Percentiles rank a stretch among this genome's conserved stretches.
Evolutionary conservation across 1,140 invertebrate genomes (phyloP).

Genomic region (Amyelois transitella): DNA sequence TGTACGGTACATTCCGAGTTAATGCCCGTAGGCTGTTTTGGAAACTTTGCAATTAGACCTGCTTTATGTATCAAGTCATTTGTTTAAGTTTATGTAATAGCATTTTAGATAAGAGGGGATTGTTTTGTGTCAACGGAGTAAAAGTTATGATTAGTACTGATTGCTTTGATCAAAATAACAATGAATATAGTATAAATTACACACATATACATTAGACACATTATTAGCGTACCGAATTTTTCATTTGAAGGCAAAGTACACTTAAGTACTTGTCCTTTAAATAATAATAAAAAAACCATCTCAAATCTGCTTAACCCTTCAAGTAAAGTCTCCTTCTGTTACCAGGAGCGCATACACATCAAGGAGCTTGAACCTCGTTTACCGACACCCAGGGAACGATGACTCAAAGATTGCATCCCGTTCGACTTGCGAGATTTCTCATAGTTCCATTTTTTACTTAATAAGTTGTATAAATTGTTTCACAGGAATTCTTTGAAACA

Average conservation of each 20-base stretch:
- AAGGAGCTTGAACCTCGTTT: constrained; percentile 18
- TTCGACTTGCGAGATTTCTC: constrained; percentile 11
- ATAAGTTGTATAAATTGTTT: neutral
- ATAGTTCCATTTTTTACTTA: neutral
- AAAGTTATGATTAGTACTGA: too few relatives aligned
- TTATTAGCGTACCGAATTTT: too few relatives aligned
- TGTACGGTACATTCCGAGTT: neutral
- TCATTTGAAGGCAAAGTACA: too few relatives aligned
- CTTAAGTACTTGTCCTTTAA: too few relatives aligned
- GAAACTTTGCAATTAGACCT: neutral
- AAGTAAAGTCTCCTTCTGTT: constrained; percentile 8
- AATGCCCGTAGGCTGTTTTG: neutral
- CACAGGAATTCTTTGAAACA: too few relatives aligned
- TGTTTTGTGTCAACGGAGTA: too few relatives aligned
- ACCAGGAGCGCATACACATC: constrained; percentile 17
- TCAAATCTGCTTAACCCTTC: constrained; percentile 7
- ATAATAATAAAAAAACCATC: neutral
- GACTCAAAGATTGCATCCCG: constrained; percentile 9
- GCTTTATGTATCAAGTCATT: too few relatives aligned
- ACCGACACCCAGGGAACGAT: constrained; percentile 14
- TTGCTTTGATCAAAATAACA: too few relatives aligned
- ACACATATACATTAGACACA: too few relatives aligned
- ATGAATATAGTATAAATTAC: too few relatives aligned
- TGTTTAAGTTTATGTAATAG: neutral
- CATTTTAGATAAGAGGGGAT: too few relatives aligned